phyloP scores from a whole-genome alignment of 2,888 invertebrate genomes.

The Stenodera caucasica region DNA sequence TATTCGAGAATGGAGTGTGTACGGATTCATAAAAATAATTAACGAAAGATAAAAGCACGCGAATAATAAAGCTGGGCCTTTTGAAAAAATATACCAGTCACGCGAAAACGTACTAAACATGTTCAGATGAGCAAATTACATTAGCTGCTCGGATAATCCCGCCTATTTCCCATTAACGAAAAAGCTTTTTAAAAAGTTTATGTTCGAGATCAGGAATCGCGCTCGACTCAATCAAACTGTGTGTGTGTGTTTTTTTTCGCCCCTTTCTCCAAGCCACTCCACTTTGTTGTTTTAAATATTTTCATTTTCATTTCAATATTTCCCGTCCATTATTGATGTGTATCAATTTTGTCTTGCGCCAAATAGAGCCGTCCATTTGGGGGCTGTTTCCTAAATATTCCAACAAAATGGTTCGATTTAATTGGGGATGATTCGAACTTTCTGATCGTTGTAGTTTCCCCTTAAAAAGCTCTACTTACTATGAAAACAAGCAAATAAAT shows the following conservation, averaged over 20 bases:
- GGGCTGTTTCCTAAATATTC: too few species aligned
- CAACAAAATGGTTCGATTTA: too few species aligned
- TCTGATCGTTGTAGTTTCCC: too few species aligned
- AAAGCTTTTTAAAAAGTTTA: constrained; percentile 53
- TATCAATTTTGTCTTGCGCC: too few species aligned
- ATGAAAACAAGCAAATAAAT: constrained; percentile 48
- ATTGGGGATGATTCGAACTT: too few species aligned
- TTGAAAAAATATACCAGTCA: constrained; percentile 51
- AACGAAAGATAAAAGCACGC: constrained; percentile 54
- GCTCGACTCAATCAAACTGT: constrained; percentile 27
- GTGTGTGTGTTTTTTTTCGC: constrained; percentile 19
- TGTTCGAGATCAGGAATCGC: constrained; percentile 32
- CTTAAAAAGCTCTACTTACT: constrained; percentile 25
- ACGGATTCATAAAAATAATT: constrained; percentile 55
- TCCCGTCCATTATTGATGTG: neutral
- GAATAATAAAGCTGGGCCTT: constrained; percentile 52
- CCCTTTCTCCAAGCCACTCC: too few species aligned
- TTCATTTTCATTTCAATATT: neutral
- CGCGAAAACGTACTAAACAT: constrained; percentile 56
- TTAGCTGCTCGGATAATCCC: constrained; percentile 53
- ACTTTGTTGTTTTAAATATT: neutral
- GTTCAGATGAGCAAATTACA: constrained; percentile 56
- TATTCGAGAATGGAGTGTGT: constrained; percentile 22
- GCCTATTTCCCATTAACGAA: constrained; percentile 55
- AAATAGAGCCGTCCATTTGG: too few species aligned